Percentiles rank a stretch among this genome's conserved stretches.
Conservation (phyloP, 2,113 vertebrate genomes). For the Actinemys pallida region DNA sequence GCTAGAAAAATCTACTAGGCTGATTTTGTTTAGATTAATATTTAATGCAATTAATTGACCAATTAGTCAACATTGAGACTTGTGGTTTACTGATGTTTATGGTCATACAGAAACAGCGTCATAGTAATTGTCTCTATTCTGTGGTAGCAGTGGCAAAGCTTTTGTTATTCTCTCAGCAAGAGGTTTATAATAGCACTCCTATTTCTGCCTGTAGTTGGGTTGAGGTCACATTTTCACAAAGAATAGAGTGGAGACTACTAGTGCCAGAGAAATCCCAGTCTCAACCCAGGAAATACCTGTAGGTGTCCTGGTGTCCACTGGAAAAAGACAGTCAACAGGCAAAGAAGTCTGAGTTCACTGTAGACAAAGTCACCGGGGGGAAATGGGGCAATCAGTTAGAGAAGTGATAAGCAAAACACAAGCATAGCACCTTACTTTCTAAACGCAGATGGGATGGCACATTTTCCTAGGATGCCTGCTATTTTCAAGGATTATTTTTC, state of each 20-base stretch:
- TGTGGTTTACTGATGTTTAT: not conserved
- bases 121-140: not conserved
- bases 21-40: not conserved
- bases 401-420: not conserved
- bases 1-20: not conserved
- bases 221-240: not conserved
- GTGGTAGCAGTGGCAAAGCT: not conserved
- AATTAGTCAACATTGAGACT: not conserved
- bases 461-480: not conserved
- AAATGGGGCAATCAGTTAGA: not conserved
- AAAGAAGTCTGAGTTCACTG: not conserved
- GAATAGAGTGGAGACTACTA: rapidly evolving
- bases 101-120: not conserved
- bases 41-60: not conserved
- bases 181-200: not conserved
- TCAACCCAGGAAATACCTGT: not conserved
- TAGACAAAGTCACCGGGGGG: not conserved
- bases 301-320: not conserved
- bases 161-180: not conserved
- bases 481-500: not conserved
- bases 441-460: not conserved
- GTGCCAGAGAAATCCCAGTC: not conserved
- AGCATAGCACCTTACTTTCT: not conserved
- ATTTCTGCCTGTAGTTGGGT: not conserved
- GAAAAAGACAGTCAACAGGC: not conserved